phyloP scores from a whole-genome alignment of 2,113 vertebrate genomes.

The Illadopsis cleaveri region DNA sequence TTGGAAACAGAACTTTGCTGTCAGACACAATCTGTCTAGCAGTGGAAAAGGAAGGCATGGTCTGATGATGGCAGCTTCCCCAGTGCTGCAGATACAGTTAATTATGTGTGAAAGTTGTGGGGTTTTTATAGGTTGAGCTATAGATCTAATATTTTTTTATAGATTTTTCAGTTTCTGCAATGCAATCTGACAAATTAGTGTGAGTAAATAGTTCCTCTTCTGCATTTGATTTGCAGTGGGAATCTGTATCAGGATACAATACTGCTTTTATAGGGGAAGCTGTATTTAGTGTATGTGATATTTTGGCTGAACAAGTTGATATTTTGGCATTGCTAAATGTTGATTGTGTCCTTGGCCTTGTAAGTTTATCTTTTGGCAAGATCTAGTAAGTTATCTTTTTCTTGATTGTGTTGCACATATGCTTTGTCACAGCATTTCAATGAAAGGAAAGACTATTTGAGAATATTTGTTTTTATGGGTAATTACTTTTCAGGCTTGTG shows the following conservation, averaged over 20 bases:
- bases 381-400: neutral
- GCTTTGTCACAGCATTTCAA: slow-evolving; percentile 22
- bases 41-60: neutral
- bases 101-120: neutral
- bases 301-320: neutral
- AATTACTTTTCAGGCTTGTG: neutral
- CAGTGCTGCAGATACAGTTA: neutral
- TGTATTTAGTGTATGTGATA: neutral
- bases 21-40: neutral
- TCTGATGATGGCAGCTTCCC: neutral
- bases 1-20: neutral
- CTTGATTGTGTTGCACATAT: neutral
- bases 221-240: neutral
- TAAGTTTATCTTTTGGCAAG: neutral
- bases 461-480: neutral
- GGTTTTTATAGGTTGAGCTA: neutral
- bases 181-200: neutral
- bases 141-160: neutral
- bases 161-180: neutral
- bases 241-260: neutral
- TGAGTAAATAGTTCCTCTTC: neutral
- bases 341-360: neutral
- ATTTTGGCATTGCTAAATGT: neutral
- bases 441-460: neutral
- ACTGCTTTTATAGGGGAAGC: neutral